A percentile compares a stretch with the other conserved stretches of the same genome.
Evolutionary conservation across 2,113 vertebrate genomes (phyloP).

Genomic region (Ciconia stormi): DNA sequence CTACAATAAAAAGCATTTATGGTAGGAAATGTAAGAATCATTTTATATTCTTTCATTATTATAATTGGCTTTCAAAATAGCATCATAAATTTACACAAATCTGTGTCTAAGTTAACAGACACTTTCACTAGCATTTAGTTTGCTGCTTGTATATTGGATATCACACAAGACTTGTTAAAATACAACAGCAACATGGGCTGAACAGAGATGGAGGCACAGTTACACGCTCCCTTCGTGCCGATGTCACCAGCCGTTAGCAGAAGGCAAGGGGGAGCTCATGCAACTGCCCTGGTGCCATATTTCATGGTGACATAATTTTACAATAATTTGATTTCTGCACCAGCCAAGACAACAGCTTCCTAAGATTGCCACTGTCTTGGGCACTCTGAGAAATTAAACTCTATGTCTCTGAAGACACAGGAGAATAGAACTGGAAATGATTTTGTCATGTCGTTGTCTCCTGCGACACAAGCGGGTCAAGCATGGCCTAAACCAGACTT

Average conservation of each 20-base stretch:
- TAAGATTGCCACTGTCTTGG: neutral
- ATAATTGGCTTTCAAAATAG: neutral
- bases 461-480: neutral
- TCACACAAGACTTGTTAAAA: neutral
- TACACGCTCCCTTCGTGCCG: neutral
- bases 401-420: neutral
- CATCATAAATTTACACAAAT: neutral
- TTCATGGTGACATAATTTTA: neutral
- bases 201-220: neutral
- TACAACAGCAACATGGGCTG: rapidly evolving
- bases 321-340: neutral
- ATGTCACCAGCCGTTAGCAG: rapidly evolving
- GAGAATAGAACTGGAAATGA: neutral
- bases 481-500: neutral
- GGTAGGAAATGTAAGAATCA: neutral
- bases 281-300: neutral
- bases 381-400: neutral
- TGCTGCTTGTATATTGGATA: neutral
- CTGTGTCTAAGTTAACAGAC: neutral
- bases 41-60: neutral
- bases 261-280: neutral
- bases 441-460: neutral
- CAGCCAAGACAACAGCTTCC: neutral
- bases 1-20: neutral
- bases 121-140: neutral